Conservation (phyloP, 1,140 invertebrate species). For the Heliconius hewitsoni region DNA sequence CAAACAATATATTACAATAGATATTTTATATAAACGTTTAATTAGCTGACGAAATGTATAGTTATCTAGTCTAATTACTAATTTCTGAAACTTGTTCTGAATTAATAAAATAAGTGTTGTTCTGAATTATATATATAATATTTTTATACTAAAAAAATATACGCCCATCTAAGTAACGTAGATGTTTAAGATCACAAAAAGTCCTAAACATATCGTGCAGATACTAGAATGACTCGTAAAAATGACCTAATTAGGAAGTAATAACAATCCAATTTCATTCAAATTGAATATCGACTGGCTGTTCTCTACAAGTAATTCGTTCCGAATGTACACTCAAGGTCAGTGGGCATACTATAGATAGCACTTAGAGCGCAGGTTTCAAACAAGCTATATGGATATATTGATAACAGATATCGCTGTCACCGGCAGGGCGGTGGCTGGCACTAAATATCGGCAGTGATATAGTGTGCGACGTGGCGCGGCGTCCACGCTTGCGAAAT, state of each 20-base stretch:
- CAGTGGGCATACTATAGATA: slow-evolving; percentile 58
- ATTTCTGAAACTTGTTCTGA: too few species aligned
- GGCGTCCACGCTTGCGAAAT: slow-evolving; percentile 73
- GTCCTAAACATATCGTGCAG: background rate
- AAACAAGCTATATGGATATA: slow-evolving; percentile 66
- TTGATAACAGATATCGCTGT: slow-evolving; percentile 76
- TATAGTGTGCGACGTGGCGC: slow-evolving; percentile 59
- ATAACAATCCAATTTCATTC: slow-evolving; percentile 43
- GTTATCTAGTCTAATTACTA: too few species aligned
- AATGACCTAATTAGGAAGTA: slow-evolving; percentile 46
- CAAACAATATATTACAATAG: slow-evolving; percentile 3
- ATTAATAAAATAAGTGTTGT: too few species aligned
- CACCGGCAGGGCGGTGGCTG: slow-evolving; percentile 57
- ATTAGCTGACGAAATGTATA: background rate
- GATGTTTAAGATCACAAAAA: background rate
- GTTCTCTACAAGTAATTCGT: slow-evolving; percentile 41
- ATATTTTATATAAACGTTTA: background rate
- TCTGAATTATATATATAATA: background rate
- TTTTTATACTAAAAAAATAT: background rate
- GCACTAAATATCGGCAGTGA: slow-evolving; percentile 64
- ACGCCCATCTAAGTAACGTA: background rate
- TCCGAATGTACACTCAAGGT: slow-evolving; percentile 53
- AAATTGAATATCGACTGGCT: slow-evolving; percentile 26
- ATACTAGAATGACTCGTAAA: background rate
- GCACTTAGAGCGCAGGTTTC: slow-evolving; percentile 36